Evolutionary conservation across 2,113 vertebrate species (phyloP).

Genomic region (Ciconia maguari): DNA sequence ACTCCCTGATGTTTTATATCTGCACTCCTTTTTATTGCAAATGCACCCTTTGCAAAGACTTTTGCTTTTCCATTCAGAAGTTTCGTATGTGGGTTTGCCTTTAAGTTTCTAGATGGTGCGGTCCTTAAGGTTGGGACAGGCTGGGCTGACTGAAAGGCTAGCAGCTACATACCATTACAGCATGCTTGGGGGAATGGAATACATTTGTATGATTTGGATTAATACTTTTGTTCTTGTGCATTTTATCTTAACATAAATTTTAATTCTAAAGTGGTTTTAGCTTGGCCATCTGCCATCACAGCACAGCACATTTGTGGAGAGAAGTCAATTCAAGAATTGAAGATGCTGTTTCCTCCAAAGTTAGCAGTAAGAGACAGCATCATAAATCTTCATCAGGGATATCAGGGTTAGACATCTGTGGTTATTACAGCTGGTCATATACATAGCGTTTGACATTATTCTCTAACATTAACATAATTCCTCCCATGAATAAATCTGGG

Average conservation of each 20-base stretch:
- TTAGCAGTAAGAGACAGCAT: neutral
- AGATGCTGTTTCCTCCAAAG: neutral
- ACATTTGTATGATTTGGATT: neutral
- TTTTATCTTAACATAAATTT: neutral
- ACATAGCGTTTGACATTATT: neutral
- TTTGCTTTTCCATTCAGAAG: neutral
- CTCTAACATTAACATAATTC: neutral
- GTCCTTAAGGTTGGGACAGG: neutral
- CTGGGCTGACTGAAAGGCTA: neutral
- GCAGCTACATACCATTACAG: neutral
- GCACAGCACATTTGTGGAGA: neutral
- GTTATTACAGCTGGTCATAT: neutral
- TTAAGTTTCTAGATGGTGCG: neutral
- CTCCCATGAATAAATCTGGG: neutral
- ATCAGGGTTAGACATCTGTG: neutral
- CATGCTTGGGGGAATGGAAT: neutral
- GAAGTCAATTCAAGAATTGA: neutral
- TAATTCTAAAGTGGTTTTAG: neutral
- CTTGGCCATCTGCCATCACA: neutral
- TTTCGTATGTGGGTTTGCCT: neutral
- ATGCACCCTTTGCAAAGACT: neutral
- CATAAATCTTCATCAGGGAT: neutral
- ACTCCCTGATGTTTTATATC: neutral
- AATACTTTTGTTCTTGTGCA: neutral
- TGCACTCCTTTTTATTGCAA: neutral